phyloP scores from a whole-genome alignment of 1,140 invertebrate genomes.

The Aradophagus sp. region DNA sequence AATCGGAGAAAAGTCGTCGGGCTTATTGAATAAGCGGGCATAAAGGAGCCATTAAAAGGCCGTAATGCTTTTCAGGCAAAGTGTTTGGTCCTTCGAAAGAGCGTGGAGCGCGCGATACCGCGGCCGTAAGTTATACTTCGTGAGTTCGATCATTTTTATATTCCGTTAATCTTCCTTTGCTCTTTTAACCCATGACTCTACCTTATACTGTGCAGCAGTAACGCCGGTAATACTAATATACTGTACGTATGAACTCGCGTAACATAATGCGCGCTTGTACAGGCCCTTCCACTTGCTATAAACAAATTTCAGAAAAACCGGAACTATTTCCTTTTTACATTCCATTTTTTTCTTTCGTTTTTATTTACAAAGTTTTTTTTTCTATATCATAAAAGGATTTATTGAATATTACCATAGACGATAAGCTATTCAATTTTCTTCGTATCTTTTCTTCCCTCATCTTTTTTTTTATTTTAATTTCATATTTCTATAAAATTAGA shows the following conservation, averaged over 20 bases:
- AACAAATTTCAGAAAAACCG: slow-evolving; percentile 35
- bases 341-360: too few relatives aligned
- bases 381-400: too few relatives aligned
- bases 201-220: slow-evolving; percentile 46
- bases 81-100: slow-evolving; percentile 28
- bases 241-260: slow-evolving; percentile 37
- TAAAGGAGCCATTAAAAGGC: slow-evolving; percentile 5
- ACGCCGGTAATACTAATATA: slow-evolving; percentile 50
- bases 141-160: slow-evolving; percentile 54
- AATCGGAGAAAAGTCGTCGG: too few relatives aligned
- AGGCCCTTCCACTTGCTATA: slow-evolving; percentile 21
- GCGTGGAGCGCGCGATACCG: slow-evolving; percentile 6
- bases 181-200: slow-evolving; percentile 57
- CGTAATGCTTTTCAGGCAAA: slow-evolving; percentile 16
- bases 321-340: too few relatives aligned
- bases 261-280: slow-evolving; percentile 40
- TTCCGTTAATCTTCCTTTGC: slow-evolving; percentile 53
- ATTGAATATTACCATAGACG: too few relatives aligned
- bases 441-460: too few relatives aligned
- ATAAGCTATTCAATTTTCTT: too few relatives aligned
- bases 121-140: slow-evolving; percentile 51
- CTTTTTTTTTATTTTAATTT: too few relatives aligned
- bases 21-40: too few relatives aligned
- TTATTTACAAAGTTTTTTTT: too few relatives aligned
- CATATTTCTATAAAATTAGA: too few relatives aligned